Evolutionary conservation across 2,797 vertebrate genomes (phyloP).

Genomic region (Thripadectes ignobilis): DNA sequence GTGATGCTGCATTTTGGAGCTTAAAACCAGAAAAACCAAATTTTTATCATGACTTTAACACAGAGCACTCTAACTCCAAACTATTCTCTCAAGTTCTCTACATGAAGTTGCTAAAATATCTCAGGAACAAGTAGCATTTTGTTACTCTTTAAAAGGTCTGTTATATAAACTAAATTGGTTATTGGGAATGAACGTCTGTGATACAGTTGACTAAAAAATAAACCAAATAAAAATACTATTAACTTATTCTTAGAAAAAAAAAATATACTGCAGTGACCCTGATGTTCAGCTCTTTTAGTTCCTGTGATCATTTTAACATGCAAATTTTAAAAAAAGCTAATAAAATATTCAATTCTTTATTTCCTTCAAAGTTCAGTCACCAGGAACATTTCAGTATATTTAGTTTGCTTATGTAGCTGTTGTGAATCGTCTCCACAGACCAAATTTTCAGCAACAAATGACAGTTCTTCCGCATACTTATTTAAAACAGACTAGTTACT

Average conservation of each 20-base stretch:
- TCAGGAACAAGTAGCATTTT: background rate
- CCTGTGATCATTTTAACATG: background rate
- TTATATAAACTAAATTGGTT: background rate
- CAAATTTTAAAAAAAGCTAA: background rate
- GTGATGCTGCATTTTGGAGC: background rate
- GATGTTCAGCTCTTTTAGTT: background rate
- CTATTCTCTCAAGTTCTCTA: background rate
- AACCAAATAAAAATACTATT: background rate
- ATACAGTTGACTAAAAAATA: background rate
- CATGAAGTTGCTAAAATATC: background rate
- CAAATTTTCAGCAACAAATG: background rate
- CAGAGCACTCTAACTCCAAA: background rate
- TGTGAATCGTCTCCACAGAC: background rate
- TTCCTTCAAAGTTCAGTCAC: background rate
- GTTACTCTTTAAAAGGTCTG: background rate
- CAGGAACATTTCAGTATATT: background rate
- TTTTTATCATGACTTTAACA: background rate
- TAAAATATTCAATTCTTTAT: background rate
- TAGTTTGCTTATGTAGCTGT: background rate
- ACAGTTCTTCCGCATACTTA: background rate
- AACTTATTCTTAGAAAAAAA: background rate
- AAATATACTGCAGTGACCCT: background rate
- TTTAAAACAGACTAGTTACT: background rate
- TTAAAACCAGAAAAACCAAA: background rate
- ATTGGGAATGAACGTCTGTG: background rate